Base-by-base conservation (phyloP, 2,113 vertebrate genomes). In the Vombatus ursinus region DNA sequence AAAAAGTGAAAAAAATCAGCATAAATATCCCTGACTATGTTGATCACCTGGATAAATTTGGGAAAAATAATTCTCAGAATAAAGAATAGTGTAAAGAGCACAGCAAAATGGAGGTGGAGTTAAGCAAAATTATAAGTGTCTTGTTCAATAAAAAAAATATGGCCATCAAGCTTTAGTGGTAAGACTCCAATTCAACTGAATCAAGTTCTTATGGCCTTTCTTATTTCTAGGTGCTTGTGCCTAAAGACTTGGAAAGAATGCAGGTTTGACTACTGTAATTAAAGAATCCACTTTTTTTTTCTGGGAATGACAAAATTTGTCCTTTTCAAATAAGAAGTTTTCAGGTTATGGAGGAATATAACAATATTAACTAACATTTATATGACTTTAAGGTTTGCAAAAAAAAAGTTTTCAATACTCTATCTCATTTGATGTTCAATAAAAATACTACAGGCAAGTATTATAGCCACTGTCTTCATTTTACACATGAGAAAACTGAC, bases 141-240 rank as follows among this genome's bases (percentile, higher is more conserved):
- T 89, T 92, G 95, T 94, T 96, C 93, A 90, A 49, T 93, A 94
- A 77, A 95, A 52, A 96, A 95, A 89, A n/a, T n/a, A n/a, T n/a
- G 57, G 92, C 92, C 93, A 91, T 94, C 91, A 90, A 95, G 92
- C n/a, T 52, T 96, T 31, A 3, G 51, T 95, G 96, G 89, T 89
- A 96, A 95, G 94, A 98, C 96, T 95, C 53, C 84, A 96, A 91
- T 92, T 97, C 92, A 95, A 95, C 48, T 92, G 94, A 95, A 97
- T 96, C 98, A 96, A 97, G 95, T 97, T 95, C 97, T 97, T 96
- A 96, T 94, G 94, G 44, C 84, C 26, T 57, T 25, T 94, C 94
- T 92, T 93, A 97, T 97, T 96, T 94, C 94, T 96, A 94, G 96
- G 94, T 96, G 96, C 89, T 94, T 47, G 94, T 97, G 96, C 96